Percentiles rank a stretch among this genome's conserved stretches.
phyloP scores from a whole-genome alignment of 1,140 invertebrate genomes.

The Calephelis virginiensis region DNA sequence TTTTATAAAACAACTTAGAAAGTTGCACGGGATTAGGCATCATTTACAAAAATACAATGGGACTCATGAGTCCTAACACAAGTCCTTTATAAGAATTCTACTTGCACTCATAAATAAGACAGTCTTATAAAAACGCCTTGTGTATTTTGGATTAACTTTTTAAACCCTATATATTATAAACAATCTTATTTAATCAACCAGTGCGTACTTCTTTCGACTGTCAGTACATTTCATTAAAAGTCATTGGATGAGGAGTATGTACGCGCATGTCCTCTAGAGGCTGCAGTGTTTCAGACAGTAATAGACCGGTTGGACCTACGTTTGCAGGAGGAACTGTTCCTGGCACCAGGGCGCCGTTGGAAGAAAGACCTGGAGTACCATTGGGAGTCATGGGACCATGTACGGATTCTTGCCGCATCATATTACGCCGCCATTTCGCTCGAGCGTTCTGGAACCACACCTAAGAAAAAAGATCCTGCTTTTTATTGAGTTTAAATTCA shows the following conservation, averaged over 20 bases:
- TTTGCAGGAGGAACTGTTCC: conserved; percentile 33
- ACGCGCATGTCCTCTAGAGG: conserved; percentile 58
- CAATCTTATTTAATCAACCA: not conserved
- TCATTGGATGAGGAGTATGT: conserved; percentile 59
- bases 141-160: not conserved
- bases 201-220: conserved; percentile 17
- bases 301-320: conserved; percentile 35
- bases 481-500: not conserved
- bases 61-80: too few relatives aligned
- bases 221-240: conserved; percentile 65
- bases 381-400: conserved; percentile 42
- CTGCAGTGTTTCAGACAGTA: conserved; percentile 51
- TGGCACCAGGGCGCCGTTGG: conserved; percentile 39
- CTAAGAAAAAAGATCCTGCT: conserved; percentile 73
- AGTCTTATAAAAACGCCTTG: not conserved
- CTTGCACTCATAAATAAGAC: not conserved
- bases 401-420: conserved; percentile 85
- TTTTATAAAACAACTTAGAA: too few relatives aligned
- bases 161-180: not conserved
- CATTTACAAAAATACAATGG: too few relatives aligned
- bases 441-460: conserved; percentile 99
- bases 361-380: conserved; percentile 38
- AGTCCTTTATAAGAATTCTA: too few relatives aligned
- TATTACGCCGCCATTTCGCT: conserved; percentile 95
- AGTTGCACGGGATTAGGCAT: too few relatives aligned